These are phyloP conservation scores for Anarsia innoxiella DNA, from an alignment of 2,888 invertebrate genomes.

Conservation along the genomic window DNA sequence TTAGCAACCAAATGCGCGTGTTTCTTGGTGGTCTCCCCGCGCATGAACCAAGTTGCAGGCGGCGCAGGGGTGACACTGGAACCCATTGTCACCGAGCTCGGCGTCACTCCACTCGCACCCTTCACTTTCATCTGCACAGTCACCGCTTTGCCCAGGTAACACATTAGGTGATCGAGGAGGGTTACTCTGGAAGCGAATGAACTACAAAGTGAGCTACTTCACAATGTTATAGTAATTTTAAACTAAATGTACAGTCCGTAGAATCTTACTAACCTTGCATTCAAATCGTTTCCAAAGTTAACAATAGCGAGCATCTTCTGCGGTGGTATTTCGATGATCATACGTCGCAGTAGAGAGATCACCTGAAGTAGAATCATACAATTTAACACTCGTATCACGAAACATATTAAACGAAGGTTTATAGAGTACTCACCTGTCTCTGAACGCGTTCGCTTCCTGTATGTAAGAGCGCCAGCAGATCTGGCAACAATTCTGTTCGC, in stretches of 20 bases:
- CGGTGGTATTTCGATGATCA: constrained; percentile 92
- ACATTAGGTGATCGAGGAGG: constrained; percentile 91
- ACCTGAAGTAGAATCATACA: too few species aligned
- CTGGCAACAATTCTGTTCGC: constrained; percentile 88
- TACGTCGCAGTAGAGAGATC: constrained; percentile 88
- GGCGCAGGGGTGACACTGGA: constrained; percentile 51
- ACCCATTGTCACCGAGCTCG: constrained; percentile 73
- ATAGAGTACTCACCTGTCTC: constrained; percentile 83
- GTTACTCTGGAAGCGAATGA: constrained; percentile 76
- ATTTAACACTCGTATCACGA: too few species aligned
- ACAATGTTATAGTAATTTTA: too few species aligned
- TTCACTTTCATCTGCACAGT: constrained; percentile 90
- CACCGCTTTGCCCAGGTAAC: constrained; percentile 93
- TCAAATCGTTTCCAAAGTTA: constrained; percentile 64
- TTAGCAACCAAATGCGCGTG: constrained; percentile 91
- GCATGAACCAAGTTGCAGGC: constrained; percentile 85
- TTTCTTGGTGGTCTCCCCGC: constrained; percentile 88
- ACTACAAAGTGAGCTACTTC: background rate
- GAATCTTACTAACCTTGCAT: constrained; percentile 38
- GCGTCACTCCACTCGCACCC: constrained; percentile 42
- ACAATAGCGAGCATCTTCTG: constrained; percentile 86
- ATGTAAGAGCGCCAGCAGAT: constrained; percentile 90
- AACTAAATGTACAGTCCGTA: too few species aligned
- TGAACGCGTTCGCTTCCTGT: constrained; percentile 97
- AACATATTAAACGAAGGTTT: too few species aligned